These are phyloP conservation scores for Daboia siamensis DNA, from an alignment of 2,113 vertebrate species.

Conservation along the genomic window DNA sequence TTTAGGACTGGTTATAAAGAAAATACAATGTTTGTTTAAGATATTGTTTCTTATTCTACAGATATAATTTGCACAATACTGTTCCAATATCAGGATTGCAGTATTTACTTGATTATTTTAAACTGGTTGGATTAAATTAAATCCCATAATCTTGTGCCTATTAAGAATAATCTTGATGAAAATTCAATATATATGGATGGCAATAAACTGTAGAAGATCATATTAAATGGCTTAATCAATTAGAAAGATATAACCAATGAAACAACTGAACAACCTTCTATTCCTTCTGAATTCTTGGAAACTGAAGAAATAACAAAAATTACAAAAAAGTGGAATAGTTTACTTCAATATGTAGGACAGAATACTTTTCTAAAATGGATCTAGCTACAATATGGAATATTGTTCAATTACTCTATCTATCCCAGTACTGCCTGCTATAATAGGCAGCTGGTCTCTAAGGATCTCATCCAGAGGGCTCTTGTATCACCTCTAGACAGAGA, in stretches of 20 bases:
- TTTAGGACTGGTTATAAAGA: neutral
- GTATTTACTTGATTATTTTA: neutral
- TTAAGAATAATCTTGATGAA: neutral
- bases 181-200: neutral
- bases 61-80: neutral
- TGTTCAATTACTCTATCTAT: neutral
- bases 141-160: neutral
- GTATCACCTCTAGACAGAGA: neutral
- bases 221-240: neutral
- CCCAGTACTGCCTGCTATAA: neutral
- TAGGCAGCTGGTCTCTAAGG: neutral
- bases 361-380: neutral
- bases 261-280: neutral
- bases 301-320: neutral
- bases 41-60: neutral
- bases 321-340: neutral
- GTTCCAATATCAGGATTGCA: neutral
- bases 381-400: neutral
- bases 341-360: neutral
- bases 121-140: neutral
- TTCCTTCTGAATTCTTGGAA: neutral
- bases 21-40: neutral
- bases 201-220: neutral
- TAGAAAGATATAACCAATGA: neutral
- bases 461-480: neutral